Percentiles rank a stretch among this genome's conserved stretches.
phyloP scores from a whole-genome alignment of 2,113 vertebrate genomes.

The Triplophysa siluroides region DNA sequence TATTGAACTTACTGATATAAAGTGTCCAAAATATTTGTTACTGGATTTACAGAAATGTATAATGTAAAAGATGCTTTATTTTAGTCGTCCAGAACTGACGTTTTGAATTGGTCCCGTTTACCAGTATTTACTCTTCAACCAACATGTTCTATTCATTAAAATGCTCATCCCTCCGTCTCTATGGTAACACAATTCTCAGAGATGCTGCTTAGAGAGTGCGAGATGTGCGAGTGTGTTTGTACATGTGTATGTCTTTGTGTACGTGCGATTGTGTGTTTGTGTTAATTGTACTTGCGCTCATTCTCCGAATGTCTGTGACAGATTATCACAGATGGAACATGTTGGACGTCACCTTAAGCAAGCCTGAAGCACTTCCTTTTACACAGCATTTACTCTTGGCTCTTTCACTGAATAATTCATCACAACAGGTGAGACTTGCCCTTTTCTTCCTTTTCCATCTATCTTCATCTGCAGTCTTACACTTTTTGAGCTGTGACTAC shows the following conservation, averaged over 20 bases:
- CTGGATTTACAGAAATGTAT: neutral
- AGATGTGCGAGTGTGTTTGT: constrained; percentile 44
- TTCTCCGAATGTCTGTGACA: constrained; percentile 4
- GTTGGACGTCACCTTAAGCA: constrained; percentile 35
- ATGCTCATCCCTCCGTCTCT: constrained; percentile 64
- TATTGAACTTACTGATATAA: neutral
- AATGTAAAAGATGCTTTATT: constrained; percentile 29
- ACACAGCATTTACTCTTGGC: constrained; percentile 13
- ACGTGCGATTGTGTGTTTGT: constrained; percentile 32
- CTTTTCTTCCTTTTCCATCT: constrained; percentile 26
- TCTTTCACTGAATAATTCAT: constrained; percentile 49
- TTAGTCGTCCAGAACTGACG: constrained; percentile 18
- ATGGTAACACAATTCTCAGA: constrained; percentile 71
- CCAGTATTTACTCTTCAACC: constrained; percentile 49
- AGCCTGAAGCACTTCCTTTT: constrained; percentile 37
- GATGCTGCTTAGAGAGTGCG: constrained; percentile 46
- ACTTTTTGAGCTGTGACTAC: neutral
- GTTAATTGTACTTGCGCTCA: constrained; percentile 16
- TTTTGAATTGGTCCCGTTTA: constrained; percentile 38
- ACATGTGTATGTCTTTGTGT: constrained; percentile 38
- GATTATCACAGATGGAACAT: constrained; percentile 45
- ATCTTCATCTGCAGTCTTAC: neutral
- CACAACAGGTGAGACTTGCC: constrained; percentile 49
- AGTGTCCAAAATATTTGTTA: neutral
- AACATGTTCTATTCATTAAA: constrained; percentile 52